Evolutionary conservation across 2,888 invertebrate species (phyloP).

Genomic region (Chrysotoxum bicinctum): DNA sequence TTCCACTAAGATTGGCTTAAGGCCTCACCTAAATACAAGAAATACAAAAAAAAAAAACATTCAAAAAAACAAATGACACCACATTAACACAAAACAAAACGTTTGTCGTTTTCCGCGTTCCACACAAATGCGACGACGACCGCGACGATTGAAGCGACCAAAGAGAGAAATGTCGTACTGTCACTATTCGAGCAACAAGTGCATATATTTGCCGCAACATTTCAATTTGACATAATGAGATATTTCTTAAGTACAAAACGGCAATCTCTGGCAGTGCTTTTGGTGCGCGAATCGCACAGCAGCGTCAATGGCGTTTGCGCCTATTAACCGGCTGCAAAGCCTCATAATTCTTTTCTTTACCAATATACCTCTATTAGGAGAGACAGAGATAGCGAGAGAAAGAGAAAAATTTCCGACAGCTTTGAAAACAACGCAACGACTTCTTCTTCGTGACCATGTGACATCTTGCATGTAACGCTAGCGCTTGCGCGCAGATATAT

Average conservation of each 20-base stretch:
- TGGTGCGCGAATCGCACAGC: constrained; percentile 46
- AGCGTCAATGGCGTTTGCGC: constrained; percentile 49
- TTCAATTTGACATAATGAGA: constrained; percentile 82
- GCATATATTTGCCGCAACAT: constrained; percentile 79
- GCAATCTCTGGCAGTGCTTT: constrained; percentile 56
- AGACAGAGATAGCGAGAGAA: constrained; percentile 17
- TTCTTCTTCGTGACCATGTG: constrained; percentile 71
- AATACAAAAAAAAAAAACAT: not conserved
- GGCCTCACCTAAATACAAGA: constrained; percentile 5
- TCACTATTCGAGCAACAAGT: constrained; percentile 62
- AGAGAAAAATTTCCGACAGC: constrained; percentile 5
- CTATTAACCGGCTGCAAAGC: constrained; percentile 59
- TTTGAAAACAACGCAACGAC: constrained; percentile 37
- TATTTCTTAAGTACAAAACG: constrained; percentile 73
- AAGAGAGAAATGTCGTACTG: constrained; percentile 70
- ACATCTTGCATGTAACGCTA: constrained; percentile 66
- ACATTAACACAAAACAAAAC: constrained; percentile 76
- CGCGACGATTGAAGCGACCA: not conserved
- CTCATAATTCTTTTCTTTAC: constrained; percentile 52
- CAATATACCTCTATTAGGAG: not conserved
- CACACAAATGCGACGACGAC: constrained; percentile 15
- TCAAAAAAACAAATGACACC: constrained; percentile 58
- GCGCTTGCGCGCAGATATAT: constrained; percentile 70
- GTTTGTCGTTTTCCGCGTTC: constrained; percentile 73
- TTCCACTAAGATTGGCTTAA: constrained; percentile 21